A percentile compares a stretch with the other conserved stretches of the same genome.
Conservation (phyloP, 1,140 invertebrate genomes). For the Aphaenogaster ashmeadi region DNA sequence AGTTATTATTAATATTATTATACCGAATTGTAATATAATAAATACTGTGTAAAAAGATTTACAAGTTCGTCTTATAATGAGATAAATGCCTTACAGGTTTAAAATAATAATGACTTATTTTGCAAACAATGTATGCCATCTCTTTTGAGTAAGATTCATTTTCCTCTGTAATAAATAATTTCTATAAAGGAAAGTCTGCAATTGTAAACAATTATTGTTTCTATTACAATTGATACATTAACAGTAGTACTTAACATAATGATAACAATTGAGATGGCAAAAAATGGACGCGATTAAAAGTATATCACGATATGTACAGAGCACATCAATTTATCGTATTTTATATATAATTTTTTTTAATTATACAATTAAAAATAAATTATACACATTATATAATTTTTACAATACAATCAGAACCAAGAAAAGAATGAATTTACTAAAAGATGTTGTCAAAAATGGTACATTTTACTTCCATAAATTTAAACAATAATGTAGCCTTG, state of each 20-base stretch:
- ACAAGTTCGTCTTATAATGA: slow-evolving; percentile 17
- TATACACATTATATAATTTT: background rate
- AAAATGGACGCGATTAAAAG: background rate
- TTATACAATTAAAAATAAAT: no score
- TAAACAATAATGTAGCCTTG: background rate
- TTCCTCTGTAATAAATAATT: slow-evolving; percentile 20
- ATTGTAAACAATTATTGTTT: background rate
- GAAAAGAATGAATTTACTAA: background rate
- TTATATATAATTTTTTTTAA: background rate
- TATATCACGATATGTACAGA: slow-evolving; percentile 3
- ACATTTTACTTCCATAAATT: slow-evolving; percentile 6
- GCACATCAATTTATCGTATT: background rate
- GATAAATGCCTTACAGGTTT: slow-evolving; percentile 28
- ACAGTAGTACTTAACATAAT: background rate
- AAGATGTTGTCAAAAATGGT: background rate
- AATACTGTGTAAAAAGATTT: slow-evolving; percentile 39
- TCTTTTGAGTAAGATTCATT: background rate
- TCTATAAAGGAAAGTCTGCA: background rate
- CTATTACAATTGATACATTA: background rate
- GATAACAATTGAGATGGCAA: slow-evolving; percentile 1
- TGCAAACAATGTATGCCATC: background rate
- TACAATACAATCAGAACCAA: background rate
- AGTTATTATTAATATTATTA: background rate
- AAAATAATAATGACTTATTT: slow-evolving; percentile 29
- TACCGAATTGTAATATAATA: slow-evolving; percentile 11